Conservation (phyloP, 2,888 invertebrate genomes). For the Ephialtes manifestator region DNA sequence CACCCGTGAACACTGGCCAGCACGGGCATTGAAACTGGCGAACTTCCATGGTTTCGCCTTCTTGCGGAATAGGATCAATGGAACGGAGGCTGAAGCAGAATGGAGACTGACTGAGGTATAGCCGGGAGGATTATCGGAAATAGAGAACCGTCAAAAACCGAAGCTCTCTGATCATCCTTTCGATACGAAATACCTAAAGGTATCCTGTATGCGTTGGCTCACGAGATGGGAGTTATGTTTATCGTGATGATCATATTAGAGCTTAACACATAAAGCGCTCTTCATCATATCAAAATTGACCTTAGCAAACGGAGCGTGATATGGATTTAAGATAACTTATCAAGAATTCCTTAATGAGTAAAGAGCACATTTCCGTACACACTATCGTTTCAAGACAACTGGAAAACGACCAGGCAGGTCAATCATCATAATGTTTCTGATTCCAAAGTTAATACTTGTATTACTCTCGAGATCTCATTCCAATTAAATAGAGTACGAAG, state of each 20-base stretch:
- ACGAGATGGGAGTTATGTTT: background rate
- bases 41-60: constrained; percentile 58
- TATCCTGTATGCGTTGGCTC: background rate
- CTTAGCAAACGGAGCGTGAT: background rate
- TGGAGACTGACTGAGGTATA: constrained; percentile 26
- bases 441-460: background rate
- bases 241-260: background rate
- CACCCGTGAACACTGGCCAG: background rate
- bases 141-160: constrained; percentile 37
- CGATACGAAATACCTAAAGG: constrained; percentile 27
- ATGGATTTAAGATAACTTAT: background rate
- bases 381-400: background rate
- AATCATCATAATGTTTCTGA: background rate
- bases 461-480: background rate
- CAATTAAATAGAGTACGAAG: constrained; percentile 24
- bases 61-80: constrained; percentile 51
- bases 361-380: background rate
- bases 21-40: constrained; percentile 20
- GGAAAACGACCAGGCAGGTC: background rate
- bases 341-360: background rate
- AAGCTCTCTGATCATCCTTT: constrained; percentile 37
- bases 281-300: background rate
- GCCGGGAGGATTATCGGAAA: constrained; percentile 58
- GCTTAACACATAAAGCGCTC: background rate
- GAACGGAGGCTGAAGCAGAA: constrained; percentile 24